Evolutionary conservation across 2,113 vertebrate genomes (phyloP).

Genomic region (Poecile atricapillus): DNA sequence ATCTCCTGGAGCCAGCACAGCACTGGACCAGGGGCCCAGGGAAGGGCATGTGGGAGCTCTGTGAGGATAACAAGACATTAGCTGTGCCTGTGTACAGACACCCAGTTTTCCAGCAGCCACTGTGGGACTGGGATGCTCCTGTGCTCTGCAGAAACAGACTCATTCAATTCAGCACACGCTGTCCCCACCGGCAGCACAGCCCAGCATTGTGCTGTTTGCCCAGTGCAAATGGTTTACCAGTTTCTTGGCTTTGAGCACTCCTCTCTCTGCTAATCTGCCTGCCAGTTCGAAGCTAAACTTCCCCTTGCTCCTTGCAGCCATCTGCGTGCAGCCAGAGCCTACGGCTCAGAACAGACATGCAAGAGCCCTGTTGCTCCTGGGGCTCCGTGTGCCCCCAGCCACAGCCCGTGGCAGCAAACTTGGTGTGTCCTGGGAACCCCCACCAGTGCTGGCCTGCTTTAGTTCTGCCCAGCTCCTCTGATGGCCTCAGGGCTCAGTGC

Average conservation of each 20-base stretch:
- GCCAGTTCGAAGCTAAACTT: neutral
- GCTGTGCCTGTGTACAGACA: neutral
- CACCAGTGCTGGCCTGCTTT: neutral
- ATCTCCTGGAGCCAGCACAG: neutral
- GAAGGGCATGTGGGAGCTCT: neutral
- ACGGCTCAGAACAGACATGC: rapidly evolving
- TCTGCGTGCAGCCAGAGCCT: neutral
- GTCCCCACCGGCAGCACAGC: neutral
- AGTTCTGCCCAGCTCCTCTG: neutral
- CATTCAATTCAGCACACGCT: rapidly evolving
- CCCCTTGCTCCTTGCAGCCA: neutral
- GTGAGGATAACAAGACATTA: rapidly evolving
- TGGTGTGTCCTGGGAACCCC: neutral
- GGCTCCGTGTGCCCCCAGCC: neutral
- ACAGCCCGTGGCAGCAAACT: neutral
- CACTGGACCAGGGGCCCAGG: neutral
- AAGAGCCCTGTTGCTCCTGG: rapidly evolving
- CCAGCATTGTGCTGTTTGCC: neutral
- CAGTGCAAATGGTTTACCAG: neutral
- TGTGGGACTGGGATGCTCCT: rapidly evolving
- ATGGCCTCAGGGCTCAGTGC: neutral
- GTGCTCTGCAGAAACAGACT: neutral
- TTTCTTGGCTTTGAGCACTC: neutral
- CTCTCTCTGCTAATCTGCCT: neutral
- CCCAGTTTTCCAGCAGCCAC: neutral